Percentiles rank a stretch among this genome's conserved stretches.
These are phyloP conservation scores for Elephantulus edwardii DNA, from an alignment of 2,113 vertebrate genomes.

Conservation along the genomic window DNA sequence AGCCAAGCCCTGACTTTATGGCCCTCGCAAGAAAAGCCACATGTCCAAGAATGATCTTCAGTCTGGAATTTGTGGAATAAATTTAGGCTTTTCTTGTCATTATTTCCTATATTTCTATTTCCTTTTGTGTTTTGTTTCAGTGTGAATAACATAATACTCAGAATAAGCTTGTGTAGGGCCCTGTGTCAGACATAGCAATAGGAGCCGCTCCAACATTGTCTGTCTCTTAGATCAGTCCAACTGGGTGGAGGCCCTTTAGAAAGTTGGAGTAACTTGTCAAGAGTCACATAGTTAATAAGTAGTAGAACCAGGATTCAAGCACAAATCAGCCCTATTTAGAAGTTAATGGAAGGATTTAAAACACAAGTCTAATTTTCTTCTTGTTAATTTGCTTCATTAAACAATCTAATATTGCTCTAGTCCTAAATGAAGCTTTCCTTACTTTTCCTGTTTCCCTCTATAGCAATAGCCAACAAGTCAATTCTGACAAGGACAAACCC, in stretches of 20 bases:
- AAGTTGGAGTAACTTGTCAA: background rate
- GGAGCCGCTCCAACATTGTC: background rate
- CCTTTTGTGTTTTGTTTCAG: background rate
- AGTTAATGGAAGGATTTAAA: background rate
- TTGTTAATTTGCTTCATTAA: background rate
- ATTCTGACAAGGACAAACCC: background rate
- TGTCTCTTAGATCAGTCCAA: background rate
- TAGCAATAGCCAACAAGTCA: background rate
- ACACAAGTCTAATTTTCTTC: background rate
- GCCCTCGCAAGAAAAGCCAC: background rate
- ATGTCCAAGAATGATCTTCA: background rate
- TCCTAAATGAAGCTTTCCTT: background rate
- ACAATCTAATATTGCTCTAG: background rate
- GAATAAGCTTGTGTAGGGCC: background rate
- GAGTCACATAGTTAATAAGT: background rate
- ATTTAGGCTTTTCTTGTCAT: slow-evolving; percentile 6
- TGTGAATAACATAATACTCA: background rate
- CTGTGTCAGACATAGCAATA: background rate
- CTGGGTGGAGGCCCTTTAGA: background rate
- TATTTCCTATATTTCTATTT: slow-evolving; percentile 20
- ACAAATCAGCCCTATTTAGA: background rate
- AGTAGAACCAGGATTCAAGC: background rate
- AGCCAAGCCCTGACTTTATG: background rate
- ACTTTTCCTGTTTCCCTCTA: background rate
- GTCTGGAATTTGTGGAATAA: background rate